Conservation (phyloP, 2,888 invertebrate species). For the Aphrophora alni region DNA sequence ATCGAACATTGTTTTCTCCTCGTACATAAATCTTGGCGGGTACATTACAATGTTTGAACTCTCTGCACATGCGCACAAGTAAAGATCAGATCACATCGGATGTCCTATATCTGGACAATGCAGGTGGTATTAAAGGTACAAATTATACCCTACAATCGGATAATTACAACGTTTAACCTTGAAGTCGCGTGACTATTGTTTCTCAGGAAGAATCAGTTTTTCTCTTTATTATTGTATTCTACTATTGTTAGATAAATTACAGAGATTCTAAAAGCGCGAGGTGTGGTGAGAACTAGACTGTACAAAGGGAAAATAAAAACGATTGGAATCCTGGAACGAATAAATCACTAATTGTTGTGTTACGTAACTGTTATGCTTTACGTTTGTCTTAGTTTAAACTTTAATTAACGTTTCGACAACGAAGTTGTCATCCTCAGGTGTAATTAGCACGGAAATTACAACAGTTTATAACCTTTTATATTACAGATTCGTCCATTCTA, state of each 20-base stretch:
- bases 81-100: neutral
- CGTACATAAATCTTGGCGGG: no score
- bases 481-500: no score
- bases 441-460: no score
- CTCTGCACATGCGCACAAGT: neutral
- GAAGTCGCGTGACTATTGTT: conserved; percentile 1
- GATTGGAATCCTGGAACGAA: no score
- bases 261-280: neutral
- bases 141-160: neutral
- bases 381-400: no score
- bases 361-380: no score
- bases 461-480: no score
- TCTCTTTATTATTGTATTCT: neutral
- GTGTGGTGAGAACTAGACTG: neutral
- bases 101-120: neutral
- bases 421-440: no score
- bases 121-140: neutral
- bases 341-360: no score
- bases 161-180: neutral
- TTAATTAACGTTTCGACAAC: no score
- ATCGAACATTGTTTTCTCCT: no score
- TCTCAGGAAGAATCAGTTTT: neutral
- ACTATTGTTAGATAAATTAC: neutral
- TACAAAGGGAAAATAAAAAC: neutral
- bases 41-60: neutral